Percentiles rank a stretch among this genome's conserved stretches.
These are phyloP conservation scores for Paralichthys olivaceus DNA, from an alignment of 2,113 vertebrate genomes.

Conservation along the genomic window DNA sequence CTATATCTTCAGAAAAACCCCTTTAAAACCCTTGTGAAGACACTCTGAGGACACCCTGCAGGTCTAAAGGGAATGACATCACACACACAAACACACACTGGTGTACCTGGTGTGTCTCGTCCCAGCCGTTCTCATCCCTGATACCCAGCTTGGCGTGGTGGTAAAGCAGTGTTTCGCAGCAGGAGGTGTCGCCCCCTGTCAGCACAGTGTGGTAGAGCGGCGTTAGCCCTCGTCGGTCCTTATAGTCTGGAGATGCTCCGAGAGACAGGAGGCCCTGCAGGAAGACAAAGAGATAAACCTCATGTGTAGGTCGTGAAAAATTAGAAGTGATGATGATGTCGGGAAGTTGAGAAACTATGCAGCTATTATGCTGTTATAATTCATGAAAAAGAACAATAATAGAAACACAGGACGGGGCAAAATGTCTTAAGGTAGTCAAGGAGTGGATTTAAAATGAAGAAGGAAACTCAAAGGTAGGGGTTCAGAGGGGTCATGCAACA, in stretches of 20 bases:
- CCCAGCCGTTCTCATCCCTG: conserved; percentile 94
- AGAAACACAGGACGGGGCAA: not conserved
- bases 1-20: not conserved
- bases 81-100: not conserved
- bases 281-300: not conserved
- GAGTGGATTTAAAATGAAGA: conserved; percentile 13
- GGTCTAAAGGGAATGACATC: not conserved
- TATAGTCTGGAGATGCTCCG: conserved; percentile 93
- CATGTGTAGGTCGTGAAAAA: too few species aligned
- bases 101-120: conserved; percentile 92
- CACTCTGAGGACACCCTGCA: not conserved
- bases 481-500: conserved; percentile 19
- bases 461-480: not conserved
- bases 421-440: not conserved
- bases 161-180: conserved; percentile 92
- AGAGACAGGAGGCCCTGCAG: conserved; percentile 88
- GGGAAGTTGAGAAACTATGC: not conserved
- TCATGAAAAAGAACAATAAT: not conserved
- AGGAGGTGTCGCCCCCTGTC: conserved; percentile 93
- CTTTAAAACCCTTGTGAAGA: not conserved
- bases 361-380: too few species aligned
- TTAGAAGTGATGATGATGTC: not conserved
- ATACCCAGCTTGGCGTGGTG: conserved; percentile 89
- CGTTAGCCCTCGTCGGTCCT: conserved; percentile 92
- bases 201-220: conserved; percentile 94